Conservation (phyloP, 2,113 vertebrate genomes). For the Miniopterus natalensis region DNA sequence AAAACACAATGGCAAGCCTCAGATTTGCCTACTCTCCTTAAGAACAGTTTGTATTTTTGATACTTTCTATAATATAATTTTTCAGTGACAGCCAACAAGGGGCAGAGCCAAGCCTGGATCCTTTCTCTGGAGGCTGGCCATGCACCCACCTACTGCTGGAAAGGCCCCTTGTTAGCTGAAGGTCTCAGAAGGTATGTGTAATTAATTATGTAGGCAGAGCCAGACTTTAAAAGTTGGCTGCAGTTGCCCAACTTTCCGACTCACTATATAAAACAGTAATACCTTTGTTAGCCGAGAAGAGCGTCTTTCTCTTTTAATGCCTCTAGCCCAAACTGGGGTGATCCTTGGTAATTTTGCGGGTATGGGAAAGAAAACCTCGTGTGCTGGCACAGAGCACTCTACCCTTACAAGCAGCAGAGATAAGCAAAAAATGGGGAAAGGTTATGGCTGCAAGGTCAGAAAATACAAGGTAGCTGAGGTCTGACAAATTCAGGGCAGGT, state of each 20-base stretch:
- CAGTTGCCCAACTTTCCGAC: constrained; percentile 19
- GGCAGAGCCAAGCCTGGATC: constrained; percentile 27
- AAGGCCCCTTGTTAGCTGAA: constrained; percentile 34
- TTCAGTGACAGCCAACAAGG: constrained; percentile 63
- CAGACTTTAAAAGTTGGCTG: background rate
- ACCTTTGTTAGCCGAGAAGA: constrained; percentile 40
- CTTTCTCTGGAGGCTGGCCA: constrained; percentile 42
- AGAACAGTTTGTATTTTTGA: constrained; percentile 54
- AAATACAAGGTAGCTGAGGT: background rate
- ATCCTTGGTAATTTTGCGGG: background rate
- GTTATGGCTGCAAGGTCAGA: background rate
- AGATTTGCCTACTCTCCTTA: constrained; percentile 36
- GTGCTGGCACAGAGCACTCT: background rate
- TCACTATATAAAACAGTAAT: constrained; percentile 42
- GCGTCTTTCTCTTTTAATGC: constrained; percentile 32
- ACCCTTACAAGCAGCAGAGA: background rate
- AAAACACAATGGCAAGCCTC: background rate
- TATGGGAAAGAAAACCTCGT: background rate
- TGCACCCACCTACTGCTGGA: background rate
- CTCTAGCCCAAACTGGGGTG: constrained; percentile 4
- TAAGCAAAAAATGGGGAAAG: background rate
- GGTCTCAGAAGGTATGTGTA: background rate
- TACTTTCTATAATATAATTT: background rate
- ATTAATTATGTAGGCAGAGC: constrained; percentile 47
- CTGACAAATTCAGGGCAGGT: background rate